These are phyloP conservation scores for Calidris pygmaea DNA, from an alignment of 2,113 vertebrate species.

Conservation along the genomic window DNA sequence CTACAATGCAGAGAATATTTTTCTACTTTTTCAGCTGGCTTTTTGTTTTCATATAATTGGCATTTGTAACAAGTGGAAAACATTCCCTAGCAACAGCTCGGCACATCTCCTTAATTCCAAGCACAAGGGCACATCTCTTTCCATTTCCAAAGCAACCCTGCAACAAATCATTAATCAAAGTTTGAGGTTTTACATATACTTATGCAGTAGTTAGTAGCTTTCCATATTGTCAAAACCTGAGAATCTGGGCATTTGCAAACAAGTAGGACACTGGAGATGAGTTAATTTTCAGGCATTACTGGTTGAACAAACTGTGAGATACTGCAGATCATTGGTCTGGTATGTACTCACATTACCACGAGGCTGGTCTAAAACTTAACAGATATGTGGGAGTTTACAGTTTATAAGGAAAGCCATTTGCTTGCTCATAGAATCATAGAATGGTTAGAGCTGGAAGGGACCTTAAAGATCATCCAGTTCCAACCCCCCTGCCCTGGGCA, in stretches of 20 bases:
- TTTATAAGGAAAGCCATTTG: neutral
- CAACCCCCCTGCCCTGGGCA: no score
- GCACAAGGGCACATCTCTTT: neutral
- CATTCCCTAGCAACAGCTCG: neutral
- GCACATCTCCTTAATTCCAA: neutral
- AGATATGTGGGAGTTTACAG: neutral
- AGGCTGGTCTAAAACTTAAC: neutral
- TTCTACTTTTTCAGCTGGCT: neutral
- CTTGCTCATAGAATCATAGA: no score
- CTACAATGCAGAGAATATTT: neutral
- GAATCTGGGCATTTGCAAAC: neutral
- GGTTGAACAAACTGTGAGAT: neutral
- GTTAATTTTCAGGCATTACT: neutral
- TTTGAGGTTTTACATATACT: neutral
- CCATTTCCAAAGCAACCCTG: neutral
- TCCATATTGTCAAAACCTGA: neutral
- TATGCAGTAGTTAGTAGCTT: neutral
- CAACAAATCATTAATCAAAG: neutral
- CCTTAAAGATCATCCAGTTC: no score
- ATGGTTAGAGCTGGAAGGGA: no score
- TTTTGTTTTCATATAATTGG: slow-evolving; percentile 11
- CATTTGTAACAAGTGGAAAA: neutral
- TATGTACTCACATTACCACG: neutral
- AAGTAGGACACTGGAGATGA: neutral
- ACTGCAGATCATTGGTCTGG: neutral